These are phyloP conservation scores for Empidonax traillii DNA, from an alignment of 2,113 vertebrate genomes.

Conservation along the genomic window DNA sequence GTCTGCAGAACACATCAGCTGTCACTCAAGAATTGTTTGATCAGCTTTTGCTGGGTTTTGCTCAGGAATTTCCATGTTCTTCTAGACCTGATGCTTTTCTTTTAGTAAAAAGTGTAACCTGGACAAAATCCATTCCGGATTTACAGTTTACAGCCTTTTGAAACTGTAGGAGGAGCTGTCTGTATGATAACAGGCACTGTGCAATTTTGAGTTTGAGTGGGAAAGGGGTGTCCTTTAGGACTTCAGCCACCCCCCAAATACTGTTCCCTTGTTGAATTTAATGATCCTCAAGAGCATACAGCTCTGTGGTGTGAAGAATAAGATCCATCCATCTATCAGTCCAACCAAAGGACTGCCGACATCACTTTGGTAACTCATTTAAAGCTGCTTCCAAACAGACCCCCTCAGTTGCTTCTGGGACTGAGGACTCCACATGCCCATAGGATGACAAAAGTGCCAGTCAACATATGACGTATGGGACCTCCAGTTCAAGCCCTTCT, in stretches of 20 bases:
- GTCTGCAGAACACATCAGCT: neutral
- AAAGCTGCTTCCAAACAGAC: neutral
- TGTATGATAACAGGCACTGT: neutral
- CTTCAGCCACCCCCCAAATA: neutral
- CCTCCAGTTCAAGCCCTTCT: neutral
- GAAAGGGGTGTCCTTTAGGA: neutral
- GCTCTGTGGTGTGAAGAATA: neutral
- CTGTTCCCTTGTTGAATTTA: neutral
- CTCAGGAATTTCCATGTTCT: neutral
- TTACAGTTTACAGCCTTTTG: neutral
- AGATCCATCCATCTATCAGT: neutral
- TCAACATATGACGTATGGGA: neutral
- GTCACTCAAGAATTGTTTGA: neutral
- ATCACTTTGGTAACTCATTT: neutral
- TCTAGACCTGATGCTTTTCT: neutral
- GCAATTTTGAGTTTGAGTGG: neutral
- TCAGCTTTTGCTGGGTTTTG: neutral
- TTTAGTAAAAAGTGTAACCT: neutral
- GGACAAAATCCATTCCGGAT: neutral
- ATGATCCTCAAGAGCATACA: neutral
- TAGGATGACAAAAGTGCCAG: neutral
- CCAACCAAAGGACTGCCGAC: accelerated
- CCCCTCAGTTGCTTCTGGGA: neutral
- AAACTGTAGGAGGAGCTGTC: neutral
- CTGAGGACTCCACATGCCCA: neutral